These are phyloP conservation scores for Odocoileus virginianus DNA, from an alignment of 2,113 vertebrate species.

Conservation along the genomic window DNA sequence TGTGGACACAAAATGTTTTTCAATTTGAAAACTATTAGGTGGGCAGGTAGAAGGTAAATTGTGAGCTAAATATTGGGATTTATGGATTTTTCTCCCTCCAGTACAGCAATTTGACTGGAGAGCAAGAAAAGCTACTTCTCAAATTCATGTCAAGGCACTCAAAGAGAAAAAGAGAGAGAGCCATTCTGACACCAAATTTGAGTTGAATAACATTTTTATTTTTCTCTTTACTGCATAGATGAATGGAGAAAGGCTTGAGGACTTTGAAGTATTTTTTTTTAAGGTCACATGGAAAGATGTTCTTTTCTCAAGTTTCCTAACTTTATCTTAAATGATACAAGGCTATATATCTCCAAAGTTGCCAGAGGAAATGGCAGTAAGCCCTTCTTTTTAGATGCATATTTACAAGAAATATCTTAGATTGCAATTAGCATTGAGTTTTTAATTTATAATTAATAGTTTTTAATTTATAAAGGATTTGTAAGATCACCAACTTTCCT, in stretches of 20 bases:
- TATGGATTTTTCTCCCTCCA: slow-evolving; percentile 18
- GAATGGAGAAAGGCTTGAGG: background rate
- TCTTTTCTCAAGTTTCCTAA: slow-evolving; percentile 23
- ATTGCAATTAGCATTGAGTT: background rate
- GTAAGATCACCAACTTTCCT: background rate
- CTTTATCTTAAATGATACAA: background rate
- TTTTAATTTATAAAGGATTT: background rate
- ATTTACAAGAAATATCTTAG: background rate
- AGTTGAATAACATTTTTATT: background rate
- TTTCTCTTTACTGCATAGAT: background rate
- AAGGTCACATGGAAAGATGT: background rate
- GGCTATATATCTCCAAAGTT: background rate
- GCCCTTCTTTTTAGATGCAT: background rate
- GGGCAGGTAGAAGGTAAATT: slow-evolving; percentile 13
- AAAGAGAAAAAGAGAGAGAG: background rate
- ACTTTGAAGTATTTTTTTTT: background rate
- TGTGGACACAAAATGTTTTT: background rate
- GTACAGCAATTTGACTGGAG: background rate
- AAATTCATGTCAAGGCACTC: background rate
- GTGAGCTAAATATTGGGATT: background rate
- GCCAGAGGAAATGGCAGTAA: background rate
- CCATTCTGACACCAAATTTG: background rate
- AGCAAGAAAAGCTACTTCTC: background rate
- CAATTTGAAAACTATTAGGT: background rate
- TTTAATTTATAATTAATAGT: background rate